Evolutionary conservation across 2,113 vertebrate genomes (phyloP), one percentile per base, ranked within the genome.

Genomic region (Hucho hucho): DNA sequence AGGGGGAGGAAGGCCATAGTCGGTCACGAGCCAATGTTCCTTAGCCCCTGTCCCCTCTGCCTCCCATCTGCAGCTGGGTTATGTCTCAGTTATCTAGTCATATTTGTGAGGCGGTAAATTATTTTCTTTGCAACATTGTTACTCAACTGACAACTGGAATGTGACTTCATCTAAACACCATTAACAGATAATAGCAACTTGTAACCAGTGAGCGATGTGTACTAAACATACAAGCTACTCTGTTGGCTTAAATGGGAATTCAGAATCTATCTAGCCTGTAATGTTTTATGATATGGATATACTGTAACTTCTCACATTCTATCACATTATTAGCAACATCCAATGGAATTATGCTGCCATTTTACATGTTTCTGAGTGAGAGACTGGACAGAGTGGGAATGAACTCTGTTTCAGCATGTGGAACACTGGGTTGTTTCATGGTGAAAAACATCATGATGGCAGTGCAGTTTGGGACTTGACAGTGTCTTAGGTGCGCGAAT

Each of bases 351-450:
- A 53, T 72, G 72, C 75, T 49, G 47, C 47, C 47, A 77, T 76
- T 81, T 79, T 75, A 81, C 81, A 79, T 69, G 43, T 78, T 78
- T n/a, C 64, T 77, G 79, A 81, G 73, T 79, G 79, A 73, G 64
- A 29, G 47, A 59, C 9, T 59, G n/a, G 4, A 59, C 18, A 7
- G 64, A 37, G 28, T 32, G 67, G 72, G 80, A 80, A 89, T 59
- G 90, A 83, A 79, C 79, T 75, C 84, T 88, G 86, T 32, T 86
- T 78, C 79, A 79, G 78, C 69, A 81, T 72, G 84, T 86, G 83
- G 85, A 91, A 90, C 87, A 87, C 79, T 81, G 86, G 56, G 66
- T 75, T 79, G 77, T 85, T 88, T 88, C 80, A 87, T 37, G 71
- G 67, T 68, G 80, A 74, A 82, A 86, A 82, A 88, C 87, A 84